phyloP scores from a whole-genome alignment of 2,113 vertebrate species.

The Mesoclemmys tuberculata region DNA sequence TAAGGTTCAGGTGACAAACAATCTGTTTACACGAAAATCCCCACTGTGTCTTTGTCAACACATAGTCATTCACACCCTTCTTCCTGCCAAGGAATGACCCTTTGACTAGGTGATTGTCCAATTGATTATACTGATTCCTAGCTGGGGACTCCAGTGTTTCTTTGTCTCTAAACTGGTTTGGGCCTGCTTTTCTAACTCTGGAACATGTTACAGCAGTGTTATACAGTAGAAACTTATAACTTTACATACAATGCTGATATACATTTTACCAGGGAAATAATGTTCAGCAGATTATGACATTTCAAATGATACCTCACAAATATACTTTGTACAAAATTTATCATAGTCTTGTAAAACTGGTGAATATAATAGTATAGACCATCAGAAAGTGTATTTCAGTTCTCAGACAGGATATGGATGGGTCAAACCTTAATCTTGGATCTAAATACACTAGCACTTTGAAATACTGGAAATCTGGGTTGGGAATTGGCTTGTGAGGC shows the following conservation, averaged over 20 bases:
- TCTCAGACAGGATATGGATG: background rate
- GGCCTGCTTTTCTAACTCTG: background rate
- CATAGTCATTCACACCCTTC: background rate
- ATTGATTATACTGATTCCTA: background rate
- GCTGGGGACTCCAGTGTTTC: background rate
- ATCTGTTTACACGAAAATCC: background rate
- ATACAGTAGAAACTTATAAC: background rate
- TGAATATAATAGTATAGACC: background rate
- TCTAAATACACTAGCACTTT: background rate
- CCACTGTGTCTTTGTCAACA: background rate
- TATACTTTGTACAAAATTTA: background rate
- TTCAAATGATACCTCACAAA: background rate
- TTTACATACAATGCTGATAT: background rate
- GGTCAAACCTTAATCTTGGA: background rate
- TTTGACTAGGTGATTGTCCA: background rate
- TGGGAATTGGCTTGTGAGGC: background rate
- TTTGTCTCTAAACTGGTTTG: background rate
- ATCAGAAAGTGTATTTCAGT: background rate
- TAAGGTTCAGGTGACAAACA: background rate
- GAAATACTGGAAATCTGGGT: fast-evolving
- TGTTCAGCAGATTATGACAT: background rate
- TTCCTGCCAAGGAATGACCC: background rate
- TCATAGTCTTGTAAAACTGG: background rate
- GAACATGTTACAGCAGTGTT: background rate
- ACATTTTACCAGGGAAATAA: background rate